Evolutionary conservation across 1,140 invertebrate species (phyloP), one percentile per base, ranked within the genome.

Genomic region (Drosophila tani): DNA sequence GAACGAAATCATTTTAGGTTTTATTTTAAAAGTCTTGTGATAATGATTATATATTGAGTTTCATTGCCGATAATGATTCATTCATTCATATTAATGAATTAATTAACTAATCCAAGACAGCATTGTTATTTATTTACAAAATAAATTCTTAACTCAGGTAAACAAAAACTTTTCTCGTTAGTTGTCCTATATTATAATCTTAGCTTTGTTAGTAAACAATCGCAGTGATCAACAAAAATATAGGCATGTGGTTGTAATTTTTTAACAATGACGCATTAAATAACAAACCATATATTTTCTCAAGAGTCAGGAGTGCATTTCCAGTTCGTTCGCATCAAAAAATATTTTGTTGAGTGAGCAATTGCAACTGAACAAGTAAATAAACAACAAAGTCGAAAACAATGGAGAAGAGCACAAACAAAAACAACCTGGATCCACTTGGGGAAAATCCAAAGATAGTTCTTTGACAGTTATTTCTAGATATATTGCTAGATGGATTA

Each of bases 161-260:
- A 55, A 55, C 32, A 38, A 38, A 35, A 35, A 15, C 0, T 15
- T 38, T 11, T 21, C 14, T 8, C 0, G 1, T 38, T 53, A 19
- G 11, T 35, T 55, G 21, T 55, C 38, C 32, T 14, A 1, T 55
- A 38, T 21, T 38, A 15, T 9, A 15, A 15, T 15, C 17, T 0
- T 9, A 21, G 15, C 14, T 62, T 75, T 64, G 71, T 80, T 80
- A 21, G 56, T 80, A 80, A 77, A 64, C 55, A 77, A 77, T 40
- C 21, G 27, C n/a, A 38, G 2, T 40, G 9, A 35, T 11, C 9
- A 35, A 35, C 32, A 35, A 35, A 12, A 35, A 35, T 35, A 35
- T 35, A 4, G 32, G 2, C 9, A 3, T 9, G 3, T 19, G 17
- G n/a, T 40, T 14, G 29, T 17, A 19, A 43, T 51, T 57, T 46